A percentile compares a stretch with the other conserved stretches of the same genome.
Conservation (phyloP, 2,113 vertebrate species). For the Astatotilapia flaviijosephi region DNA sequence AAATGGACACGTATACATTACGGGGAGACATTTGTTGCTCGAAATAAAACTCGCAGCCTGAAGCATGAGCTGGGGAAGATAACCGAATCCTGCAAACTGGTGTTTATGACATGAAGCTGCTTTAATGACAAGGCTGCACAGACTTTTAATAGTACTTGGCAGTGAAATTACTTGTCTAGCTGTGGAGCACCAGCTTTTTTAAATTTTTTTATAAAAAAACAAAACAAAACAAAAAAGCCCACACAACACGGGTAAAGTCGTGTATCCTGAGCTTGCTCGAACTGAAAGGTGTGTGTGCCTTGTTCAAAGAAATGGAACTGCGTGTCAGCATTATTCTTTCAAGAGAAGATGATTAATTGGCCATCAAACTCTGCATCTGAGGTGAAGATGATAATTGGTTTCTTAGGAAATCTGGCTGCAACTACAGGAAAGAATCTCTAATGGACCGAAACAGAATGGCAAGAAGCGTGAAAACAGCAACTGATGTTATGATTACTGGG, state of each 20-base stretch:
- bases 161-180: not conserved
- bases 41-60: not conserved
- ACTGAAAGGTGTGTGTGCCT: not conserved
- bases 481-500: not conserved
- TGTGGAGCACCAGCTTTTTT: not conserved
- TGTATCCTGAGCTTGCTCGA: not conserved
- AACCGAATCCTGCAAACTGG: slow-evolving; percentile 3
- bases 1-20: not conserved
- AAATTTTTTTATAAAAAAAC: fast-evolving
- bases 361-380: not conserved
- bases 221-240: fast-evolving
- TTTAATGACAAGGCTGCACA: not conserved
- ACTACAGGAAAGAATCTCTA: not conserved
- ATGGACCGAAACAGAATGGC: not conserved
- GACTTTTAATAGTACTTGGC: not conserved
- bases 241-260: not conserved
- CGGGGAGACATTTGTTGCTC: not conserved
- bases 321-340: not conserved
- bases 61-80: not conserved
- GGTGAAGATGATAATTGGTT: not conserved
- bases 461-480: not conserved
- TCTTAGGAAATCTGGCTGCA: not conserved
- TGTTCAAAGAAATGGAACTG: not conserved
- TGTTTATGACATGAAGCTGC: not conserved
- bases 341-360: not conserved